Base-by-base conservation (phyloP, 2,888 invertebrate genomes). In the Tupiocoris notatus region DNA sequence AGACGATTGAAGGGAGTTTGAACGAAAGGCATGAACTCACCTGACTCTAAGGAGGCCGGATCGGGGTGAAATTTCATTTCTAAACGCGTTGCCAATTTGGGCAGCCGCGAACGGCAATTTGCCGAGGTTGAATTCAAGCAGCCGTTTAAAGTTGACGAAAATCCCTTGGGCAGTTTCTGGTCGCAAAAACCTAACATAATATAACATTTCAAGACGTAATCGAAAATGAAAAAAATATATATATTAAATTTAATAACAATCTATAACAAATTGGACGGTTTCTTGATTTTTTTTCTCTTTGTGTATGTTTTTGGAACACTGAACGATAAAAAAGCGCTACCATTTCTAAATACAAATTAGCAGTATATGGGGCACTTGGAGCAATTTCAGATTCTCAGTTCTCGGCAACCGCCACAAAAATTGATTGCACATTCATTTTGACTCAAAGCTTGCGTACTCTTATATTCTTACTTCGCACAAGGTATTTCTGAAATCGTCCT, bases 101-200 rank as follows among this genome's bases (percentile, higher is more conserved):
- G 98, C 98, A 74, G 96, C 98, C 79, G 98, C 98, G 86, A 99
- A 99, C 23, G 99, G 99, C 54, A 98, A 84, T 79, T 90, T 90
- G 6, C 97, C 98, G 83, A 96, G 96, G 84, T 99, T 99, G 84
- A 99, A 99, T 84, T 98, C 98, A 74, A 99, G 85, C 23, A 99
- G 87, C 16, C 99, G 88, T 84, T 99, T 99, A 84, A 99, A 99
- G 85, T 99, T 99, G 0, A 99, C 98, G 86, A 99, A 99, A 81
- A 99, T 99, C 23, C 99, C 99, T 85, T 99, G 99, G 0, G 99
- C 99, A 16, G 99, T 99, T 87, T 99, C 99, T 21, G 99, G 99
- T 77, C 99, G 89, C 21, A 99, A 87, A 83, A 92, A 99, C 17
- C 71, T 71, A 61, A 1, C n/a, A n/a, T n/a, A n/a, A n/a, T n/a